phyloP scores from a whole-genome alignment of 1,140 invertebrate species.

The Sarcophaga bullata region DNA sequence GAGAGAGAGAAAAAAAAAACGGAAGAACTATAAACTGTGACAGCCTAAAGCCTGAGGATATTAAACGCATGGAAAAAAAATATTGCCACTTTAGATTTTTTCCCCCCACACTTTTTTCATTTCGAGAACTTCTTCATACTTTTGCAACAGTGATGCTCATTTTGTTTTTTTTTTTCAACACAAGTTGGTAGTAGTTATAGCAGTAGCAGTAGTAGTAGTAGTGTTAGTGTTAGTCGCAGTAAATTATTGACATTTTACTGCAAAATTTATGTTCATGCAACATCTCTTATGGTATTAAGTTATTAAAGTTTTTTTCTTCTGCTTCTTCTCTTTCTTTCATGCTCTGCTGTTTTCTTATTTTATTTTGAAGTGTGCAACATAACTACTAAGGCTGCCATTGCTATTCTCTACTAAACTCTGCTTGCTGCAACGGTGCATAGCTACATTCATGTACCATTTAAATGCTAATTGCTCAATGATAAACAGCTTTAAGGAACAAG shows the following conservation, averaged over 20 bases:
- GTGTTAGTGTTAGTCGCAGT: not conserved
- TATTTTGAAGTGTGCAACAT: too few relatives aligned
- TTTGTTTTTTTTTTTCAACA: too few relatives aligned
- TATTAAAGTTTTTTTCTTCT: slow-evolving; percentile 8
- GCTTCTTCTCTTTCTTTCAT: not conserved
- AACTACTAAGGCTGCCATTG: not conserved
- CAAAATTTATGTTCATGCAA: slow-evolving; percentile 21
- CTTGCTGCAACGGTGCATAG: not conserved
- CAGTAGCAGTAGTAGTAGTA: too few relatives aligned
- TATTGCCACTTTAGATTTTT: not conserved
- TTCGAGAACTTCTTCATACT: not conserved
- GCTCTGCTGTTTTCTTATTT: too few relatives aligned
- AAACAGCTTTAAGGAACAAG: slow-evolving; percentile 20
- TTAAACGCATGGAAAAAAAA: not conserved
- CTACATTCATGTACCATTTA: slow-evolving; percentile 14
- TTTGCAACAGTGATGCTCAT: not conserved
- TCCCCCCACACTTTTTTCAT: not conserved
- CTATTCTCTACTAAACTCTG: not conserved
- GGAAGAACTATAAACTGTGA: not conserved
- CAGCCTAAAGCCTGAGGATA: slow-evolving; percentile 17
- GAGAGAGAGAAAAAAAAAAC: too few relatives aligned
- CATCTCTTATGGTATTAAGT: slow-evolving; percentile 26
- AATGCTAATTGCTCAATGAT: slow-evolving; percentile 24
- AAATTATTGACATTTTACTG: slow-evolving; percentile 27
- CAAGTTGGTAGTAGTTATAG: too few relatives aligned